Base-by-base conservation (phyloP, 2,113 vertebrate species). In the Eptatretus burgeri region DNA sequence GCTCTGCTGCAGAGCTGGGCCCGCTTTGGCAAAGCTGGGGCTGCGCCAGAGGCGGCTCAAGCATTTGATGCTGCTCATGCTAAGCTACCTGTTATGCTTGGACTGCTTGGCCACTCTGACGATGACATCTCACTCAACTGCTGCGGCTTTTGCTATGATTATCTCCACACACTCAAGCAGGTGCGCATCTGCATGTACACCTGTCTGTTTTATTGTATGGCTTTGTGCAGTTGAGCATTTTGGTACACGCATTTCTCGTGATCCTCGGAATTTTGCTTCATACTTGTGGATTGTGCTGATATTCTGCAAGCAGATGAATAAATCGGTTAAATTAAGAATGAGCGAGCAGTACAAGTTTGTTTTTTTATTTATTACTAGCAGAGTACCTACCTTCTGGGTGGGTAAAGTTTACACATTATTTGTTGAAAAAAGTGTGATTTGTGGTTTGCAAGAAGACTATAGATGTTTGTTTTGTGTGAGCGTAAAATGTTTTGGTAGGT, bases 141-240 rank as follows among this genome's bases (percentile, higher is more conserved):
- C 60, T 85, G 93, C 66, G 78, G 80, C 50, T 95, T 95, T 77
- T 98, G 91, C 76, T 94, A 98, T 0, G 91, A 98, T 66, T 98
- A 98, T 74, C 82, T 98, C 73, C 85, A 98, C 65, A 81, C 93
- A 65, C 77, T 98, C 67, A 98, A 98, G 74, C 91, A 98, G 81
- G 91, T 84, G 56, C 11, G 27, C 27, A 41, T 41, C 27, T 41
- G 7, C 27, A 41, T 7, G 7, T 41, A 41, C 27, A 41, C 27
- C 27, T 41, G 27, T 41, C 27, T 41, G 27, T 41, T 41, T 41
- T 7, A 41, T 41, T 41, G 27, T 41, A 41, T 41, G 13, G 53
- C 18, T 17, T 11, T 49, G 16, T 10, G 5, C 27, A 50, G 16
- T 60, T 16, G 50, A n/a, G n/a, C 11, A 49, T 51, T 51, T 51